phyloP scores from a whole-genome alignment of 2,797 vertebrate genomes.

The Nothura maculosa region DNA sequence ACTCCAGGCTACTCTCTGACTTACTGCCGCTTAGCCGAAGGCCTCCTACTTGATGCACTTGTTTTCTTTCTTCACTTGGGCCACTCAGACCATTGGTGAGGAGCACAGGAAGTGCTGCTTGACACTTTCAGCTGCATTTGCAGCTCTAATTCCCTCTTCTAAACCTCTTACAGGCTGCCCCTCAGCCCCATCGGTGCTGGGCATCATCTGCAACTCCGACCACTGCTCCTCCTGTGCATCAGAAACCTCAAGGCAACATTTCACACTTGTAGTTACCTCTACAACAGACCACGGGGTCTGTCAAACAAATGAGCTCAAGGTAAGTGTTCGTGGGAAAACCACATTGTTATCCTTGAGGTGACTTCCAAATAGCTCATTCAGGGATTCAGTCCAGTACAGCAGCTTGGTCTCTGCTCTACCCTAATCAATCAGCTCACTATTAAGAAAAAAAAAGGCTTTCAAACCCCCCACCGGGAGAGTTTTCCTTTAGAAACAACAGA shows the following conservation, averaged over 20 bases:
- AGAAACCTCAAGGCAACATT: background rate
- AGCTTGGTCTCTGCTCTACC: too few species aligned
- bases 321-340: background rate
- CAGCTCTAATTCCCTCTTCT: background rate
- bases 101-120: background rate
- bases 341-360: background rate
- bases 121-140: background rate
- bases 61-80: background rate
- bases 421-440: too few species aligned
- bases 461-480: too few species aligned
- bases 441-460: too few species aligned
- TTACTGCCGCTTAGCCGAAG: conserved; percentile 2
- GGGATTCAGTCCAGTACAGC: background rate
- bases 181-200: background rate
- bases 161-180: background rate
- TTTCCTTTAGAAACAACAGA: too few species aligned
- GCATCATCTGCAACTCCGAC: background rate
- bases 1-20: conserved; percentile 10
- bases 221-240: background rate
- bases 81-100: background rate
- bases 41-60: background rate
- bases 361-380: background rate
- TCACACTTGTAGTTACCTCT: background rate
- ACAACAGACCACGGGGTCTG: background rate
- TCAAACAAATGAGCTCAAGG: background rate